Evolutionary conservation across 2,797 vertebrate genomes (phyloP).

Genomic region (Darevskia nairensis): DNA sequence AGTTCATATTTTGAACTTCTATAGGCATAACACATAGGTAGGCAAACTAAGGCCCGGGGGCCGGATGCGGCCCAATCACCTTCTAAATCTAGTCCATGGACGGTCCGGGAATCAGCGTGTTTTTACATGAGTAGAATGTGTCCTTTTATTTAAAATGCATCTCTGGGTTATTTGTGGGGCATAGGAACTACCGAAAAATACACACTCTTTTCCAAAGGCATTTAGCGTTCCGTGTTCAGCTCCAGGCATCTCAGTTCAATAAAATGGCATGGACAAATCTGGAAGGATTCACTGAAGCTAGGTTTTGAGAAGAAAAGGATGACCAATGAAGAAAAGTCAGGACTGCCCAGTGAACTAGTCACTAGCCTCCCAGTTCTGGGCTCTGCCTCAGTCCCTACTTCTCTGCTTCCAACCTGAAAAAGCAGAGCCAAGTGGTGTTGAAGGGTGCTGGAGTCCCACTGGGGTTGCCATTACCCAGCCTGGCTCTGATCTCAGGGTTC

Average conservation of each 20-base stretch:
- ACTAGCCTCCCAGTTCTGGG: neutral
- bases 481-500: neutral
- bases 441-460: neutral
- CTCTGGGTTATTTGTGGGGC: too few species aligned
- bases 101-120: too few species aligned
- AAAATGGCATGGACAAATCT: neutral
- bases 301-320: neutral
- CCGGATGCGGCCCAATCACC: too few species aligned
- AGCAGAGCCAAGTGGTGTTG: too few species aligned
- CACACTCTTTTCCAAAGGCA: neutral
- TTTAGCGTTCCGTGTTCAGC: neutral
- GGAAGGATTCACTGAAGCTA: neutral
- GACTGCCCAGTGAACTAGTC: too few species aligned
- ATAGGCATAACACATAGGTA: too few species aligned
- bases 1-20: too few species aligned
- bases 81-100: too few species aligned
- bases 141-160: too few species aligned
- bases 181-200: neutral
- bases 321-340: neutral
- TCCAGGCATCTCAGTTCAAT: neutral
- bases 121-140: too few species aligned
- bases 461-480: neutral
- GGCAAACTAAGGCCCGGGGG: too few species aligned
- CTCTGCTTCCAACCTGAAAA: neutral
- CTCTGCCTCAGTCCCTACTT: neutral